Evolutionary conservation across 2,113 vertebrate genomes (phyloP), one percentile per base, ranked within the genome.

Genomic region (Formicarius rufipectus): DNA sequence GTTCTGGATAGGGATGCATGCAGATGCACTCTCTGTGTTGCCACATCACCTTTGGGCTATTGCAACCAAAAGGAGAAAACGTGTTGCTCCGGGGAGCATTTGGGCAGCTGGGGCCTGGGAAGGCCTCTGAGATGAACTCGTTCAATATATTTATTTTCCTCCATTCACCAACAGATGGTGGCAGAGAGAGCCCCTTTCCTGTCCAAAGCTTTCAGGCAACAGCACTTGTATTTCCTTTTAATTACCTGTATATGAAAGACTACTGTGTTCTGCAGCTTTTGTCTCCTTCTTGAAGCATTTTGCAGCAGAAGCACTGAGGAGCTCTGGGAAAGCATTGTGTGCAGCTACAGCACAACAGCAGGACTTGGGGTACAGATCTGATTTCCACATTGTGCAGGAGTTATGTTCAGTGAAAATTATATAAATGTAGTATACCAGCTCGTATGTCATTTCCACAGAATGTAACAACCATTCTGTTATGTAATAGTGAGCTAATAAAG

Each of bases 401-500:
- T 96, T 97, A 97, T 97, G 93, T 94, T 87, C 96, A 97, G 95
- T 89, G 94, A 97, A 97, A 94, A 97, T 94, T 91, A 96, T 96
- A 96, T 88, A 97, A 97, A 96, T 40, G 78, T 97, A 93, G 39
- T 75, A 27, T 76, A 63, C 74, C 96, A 97, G 95, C 80, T 95
- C 76, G 2, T 97, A 96, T 95, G 80, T 97, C 96, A 96, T 97
- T 94, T 96, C 96, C 90, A 90, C 90, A 96, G 92, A 91, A 96
- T 5, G 68, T 87, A 96, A 96, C 91, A 96, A 95, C 87, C 62
- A 67, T 96, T 97, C 91, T 95, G 78, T 97, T 97, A 93, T 92
- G 92, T 96, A 97, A 97, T 92, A 96, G 95, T 87, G 93, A 97
- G 89, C 91, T 96, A 97, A 96, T 97, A 97, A 97, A 96, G 90